phyloP scores from a whole-genome alignment of 2,113 vertebrate species.

The Mungos mungo region DNA sequence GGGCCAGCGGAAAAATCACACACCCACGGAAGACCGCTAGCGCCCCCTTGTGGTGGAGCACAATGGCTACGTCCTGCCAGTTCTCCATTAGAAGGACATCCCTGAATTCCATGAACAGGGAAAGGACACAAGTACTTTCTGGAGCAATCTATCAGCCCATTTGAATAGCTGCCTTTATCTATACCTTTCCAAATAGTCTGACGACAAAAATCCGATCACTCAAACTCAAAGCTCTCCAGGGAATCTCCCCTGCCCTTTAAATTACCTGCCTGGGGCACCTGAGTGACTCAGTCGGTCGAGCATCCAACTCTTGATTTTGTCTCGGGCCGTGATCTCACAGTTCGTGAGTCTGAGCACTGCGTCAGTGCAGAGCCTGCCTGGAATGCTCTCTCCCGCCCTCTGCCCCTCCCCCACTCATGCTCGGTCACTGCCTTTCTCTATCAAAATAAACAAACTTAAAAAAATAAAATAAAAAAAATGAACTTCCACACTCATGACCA shows the following conservation, averaged over 20 bases:
- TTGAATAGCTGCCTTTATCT: neutral
- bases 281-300: too few species aligned
- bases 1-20: neutral
- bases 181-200: neutral
- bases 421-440: too few species aligned
- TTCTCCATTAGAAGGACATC: neutral
- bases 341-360: too few species aligned
- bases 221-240: neutral
- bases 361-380: too few species aligned
- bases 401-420: too few species aligned
- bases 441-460: too few species aligned
- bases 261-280: neutral
- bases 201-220: neutral
- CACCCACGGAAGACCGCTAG: neutral
- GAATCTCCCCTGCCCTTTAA: slow-evolving; percentile 5
- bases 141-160: neutral
- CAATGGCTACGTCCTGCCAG: neutral
- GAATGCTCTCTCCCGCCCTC: too few species aligned
- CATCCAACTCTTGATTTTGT: too few species aligned
- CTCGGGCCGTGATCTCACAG: too few species aligned
- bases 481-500: neutral
- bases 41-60: slow-evolving; percentile 60
- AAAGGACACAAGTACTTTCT: neutral
- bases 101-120: neutral
- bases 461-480: neutral